A percentile compares a stretch with the other conserved stretches of the same genome.
Evolutionary conservation across 37 sponge, comb jelly and placozoan genomes (phyloP).

Genomic region (Crambe crambe): DNA sequence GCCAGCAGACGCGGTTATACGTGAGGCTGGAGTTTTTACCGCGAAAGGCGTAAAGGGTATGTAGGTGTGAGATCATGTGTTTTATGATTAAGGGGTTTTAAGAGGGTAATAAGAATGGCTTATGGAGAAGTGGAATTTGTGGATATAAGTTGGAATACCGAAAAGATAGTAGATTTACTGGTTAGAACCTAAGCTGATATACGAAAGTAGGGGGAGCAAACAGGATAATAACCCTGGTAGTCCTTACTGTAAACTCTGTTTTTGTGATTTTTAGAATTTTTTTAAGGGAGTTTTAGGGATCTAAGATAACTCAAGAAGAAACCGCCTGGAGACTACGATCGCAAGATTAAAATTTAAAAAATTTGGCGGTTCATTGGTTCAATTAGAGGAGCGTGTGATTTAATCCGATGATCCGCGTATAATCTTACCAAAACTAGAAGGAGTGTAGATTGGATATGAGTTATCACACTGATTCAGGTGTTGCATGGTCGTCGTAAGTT

Average conservation of each 20-base stretch:
- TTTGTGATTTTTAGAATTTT: constrained; percentile 58
- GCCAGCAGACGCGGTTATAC: constrained; percentile 93
- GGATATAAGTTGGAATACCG: constrained; percentile 72
- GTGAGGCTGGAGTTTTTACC: constrained; percentile 77
- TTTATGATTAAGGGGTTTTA: not conserved
- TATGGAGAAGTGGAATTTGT: constrained; percentile 81
- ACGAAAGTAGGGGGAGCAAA: constrained; percentile 86
- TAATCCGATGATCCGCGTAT: constrained; percentile 85
- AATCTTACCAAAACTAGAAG: constrained; percentile 84
- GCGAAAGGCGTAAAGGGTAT: constrained; percentile 82
- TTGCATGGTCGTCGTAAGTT: constrained; percentile 91
- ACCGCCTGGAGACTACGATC: constrained; percentile 87
- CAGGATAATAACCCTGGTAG: constrained; percentile 89
- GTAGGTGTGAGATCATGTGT: constrained; percentile 29
- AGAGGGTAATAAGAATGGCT: constrained; percentile 61
- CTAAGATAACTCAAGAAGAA: constrained; percentile 44
- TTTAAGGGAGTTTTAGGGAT: constrained; percentile 21
- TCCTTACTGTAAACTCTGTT: constrained; percentile 82
- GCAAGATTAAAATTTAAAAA: constrained; percentile 88
- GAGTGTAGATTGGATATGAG: constrained; percentile 9
- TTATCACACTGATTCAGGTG: constrained; percentile 58
- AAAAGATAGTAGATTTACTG: constrained; percentile 79
- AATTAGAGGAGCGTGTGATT: constrained; percentile 92
- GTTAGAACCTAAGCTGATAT: constrained; percentile 42
- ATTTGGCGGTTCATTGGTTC: constrained; percentile 88